Conservation (phyloP, 2,113 vertebrate genomes). For the Aramus guarauna region DNA sequence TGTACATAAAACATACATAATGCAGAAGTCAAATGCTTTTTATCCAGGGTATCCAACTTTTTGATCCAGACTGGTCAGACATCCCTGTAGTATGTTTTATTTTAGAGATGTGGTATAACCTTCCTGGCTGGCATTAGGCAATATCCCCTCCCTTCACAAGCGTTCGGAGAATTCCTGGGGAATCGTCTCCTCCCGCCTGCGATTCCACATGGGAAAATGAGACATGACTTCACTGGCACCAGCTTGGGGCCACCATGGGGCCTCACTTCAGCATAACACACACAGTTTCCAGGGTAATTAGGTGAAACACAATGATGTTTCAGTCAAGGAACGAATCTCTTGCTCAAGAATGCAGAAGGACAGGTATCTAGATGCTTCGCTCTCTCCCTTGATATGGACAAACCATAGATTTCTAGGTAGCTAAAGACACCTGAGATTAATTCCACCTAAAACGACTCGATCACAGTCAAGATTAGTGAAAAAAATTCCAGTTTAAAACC, state of each 20-base stretch:
- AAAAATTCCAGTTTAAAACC: neutral
- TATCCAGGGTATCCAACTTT: neutral
- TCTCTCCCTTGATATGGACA: neutral
- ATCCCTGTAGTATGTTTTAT: neutral
- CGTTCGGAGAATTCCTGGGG: neutral
- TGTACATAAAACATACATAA: neutral
- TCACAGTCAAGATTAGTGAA: neutral
- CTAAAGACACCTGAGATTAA: too few species aligned
- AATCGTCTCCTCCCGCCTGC: neutral
- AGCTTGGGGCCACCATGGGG: neutral
- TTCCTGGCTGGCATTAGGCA: conserved; percentile 2
- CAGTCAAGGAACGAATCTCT: neutral
- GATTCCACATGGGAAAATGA: neutral
- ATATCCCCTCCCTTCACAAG: neutral
- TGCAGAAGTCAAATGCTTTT: neutral
- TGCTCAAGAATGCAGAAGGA: neutral
- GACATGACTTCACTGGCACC: conserved; percentile 37
- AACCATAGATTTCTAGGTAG: neutral
- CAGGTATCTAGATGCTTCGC: accelerated
- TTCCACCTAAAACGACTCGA: neutral
- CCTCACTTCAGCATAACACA: neutral
- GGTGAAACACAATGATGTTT: neutral
- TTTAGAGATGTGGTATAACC: neutral
- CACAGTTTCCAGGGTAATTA: neutral
- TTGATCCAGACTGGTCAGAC: neutral